Percentiles rank a stretch among this genome's conserved stretches.
Evolutionary conservation across 2,888 invertebrate genomes (phyloP).

Genomic region (Cephalotes varians): DNA sequence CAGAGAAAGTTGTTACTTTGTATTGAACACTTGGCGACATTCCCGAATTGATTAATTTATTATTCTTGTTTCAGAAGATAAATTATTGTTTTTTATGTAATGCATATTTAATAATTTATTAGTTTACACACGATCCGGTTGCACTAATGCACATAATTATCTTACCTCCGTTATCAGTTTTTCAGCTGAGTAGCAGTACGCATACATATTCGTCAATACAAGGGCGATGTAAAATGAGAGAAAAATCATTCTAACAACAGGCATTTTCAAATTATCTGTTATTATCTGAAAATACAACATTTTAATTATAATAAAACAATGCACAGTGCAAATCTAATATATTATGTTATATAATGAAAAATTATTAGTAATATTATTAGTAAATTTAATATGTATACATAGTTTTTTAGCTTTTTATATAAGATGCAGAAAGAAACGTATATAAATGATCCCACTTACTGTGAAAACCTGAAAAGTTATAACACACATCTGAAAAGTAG

Average conservation of each 20-base stretch:
- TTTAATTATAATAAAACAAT: background rate
- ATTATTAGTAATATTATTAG: background rate
- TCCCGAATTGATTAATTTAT: too few relatives aligned
- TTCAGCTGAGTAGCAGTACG: constrained; percentile 77
- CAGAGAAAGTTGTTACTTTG: too few relatives aligned
- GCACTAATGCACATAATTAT: background rate
- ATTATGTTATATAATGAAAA: background rate
- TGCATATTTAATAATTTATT: background rate
- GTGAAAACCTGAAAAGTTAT: constrained; percentile 73
- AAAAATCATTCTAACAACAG: constrained; percentile 61
- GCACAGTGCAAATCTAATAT: background rate
- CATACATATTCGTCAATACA: constrained; percentile 66
- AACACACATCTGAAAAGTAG: constrained; percentile 75
- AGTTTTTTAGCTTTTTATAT: background rate
- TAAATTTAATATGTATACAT: background rate
- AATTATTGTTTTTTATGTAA: background rate
- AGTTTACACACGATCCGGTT: background rate
- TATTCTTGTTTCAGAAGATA: background rate
- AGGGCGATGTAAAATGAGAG: constrained; percentile 57
- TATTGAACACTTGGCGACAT: too few relatives aligned
- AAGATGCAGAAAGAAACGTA: background rate
- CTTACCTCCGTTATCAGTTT: constrained; percentile 62
- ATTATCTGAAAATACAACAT: constrained; percentile 33
- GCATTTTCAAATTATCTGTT: background rate
- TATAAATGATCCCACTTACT: constrained; percentile 63